phyloP scores from a whole-genome alignment of 2,797 vertebrate genomes.

The Acipenser ruthenus region DNA sequence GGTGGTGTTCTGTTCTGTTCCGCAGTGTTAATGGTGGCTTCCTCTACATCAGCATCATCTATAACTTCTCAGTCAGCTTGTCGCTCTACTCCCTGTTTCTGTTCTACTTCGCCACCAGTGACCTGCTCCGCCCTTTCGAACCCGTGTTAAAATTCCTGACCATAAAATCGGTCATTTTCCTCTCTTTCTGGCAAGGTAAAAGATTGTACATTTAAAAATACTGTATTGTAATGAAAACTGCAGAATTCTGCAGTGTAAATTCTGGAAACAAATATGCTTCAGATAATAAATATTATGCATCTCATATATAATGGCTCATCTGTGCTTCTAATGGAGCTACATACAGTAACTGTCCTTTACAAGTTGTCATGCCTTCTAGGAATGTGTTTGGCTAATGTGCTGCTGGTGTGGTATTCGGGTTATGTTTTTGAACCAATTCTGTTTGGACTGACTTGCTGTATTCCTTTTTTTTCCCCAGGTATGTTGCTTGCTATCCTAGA shows the following conservation, averaged over 20 bases:
- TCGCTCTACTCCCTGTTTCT: constrained; percentile 88
- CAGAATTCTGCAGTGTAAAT: too few relatives aligned
- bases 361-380: too few relatives aligned
- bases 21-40: constrained; percentile 79
- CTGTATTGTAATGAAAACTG: too few relatives aligned
- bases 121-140: constrained; percentile 78
- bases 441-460: too few relatives aligned
- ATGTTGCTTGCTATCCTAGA: constrained; percentile 86
- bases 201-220: not conserved
- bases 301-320: too few relatives aligned
- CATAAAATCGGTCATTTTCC: constrained; percentile 92
- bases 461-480: constrained; percentile 47
- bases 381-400: too few relatives aligned
- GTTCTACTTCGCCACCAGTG: constrained; percentile 87
- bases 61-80: constrained; percentile 90
- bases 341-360: too few relatives aligned
- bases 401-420: too few relatives aligned
- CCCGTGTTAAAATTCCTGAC: constrained; percentile 93
- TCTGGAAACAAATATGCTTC: too few relatives aligned
- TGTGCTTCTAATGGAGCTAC: too few relatives aligned
- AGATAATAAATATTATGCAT: too few relatives aligned
- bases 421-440: too few relatives aligned
- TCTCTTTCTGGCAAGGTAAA: constrained; percentile 95
- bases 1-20: constrained; percentile 4
- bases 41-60: constrained; percentile 89